Evolutionary conservation across 2,888 invertebrate species (phyloP).

Genomic region (Choreutis nemorana): DNA sequence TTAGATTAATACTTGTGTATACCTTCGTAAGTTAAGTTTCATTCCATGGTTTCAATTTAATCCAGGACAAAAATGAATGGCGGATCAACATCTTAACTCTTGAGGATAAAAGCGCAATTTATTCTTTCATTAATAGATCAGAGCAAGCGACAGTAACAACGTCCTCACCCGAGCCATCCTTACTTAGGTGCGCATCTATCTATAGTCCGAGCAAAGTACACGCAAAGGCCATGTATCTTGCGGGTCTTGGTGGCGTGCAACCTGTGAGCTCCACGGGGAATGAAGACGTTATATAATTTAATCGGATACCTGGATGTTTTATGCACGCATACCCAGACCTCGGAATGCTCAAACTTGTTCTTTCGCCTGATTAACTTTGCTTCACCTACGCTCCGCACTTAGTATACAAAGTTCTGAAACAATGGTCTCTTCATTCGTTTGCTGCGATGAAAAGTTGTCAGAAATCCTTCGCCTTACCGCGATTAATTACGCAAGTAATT

Average conservation of each 20-base stretch:
- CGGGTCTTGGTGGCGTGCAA: constrained; percentile 56
- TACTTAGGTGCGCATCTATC: constrained; percentile 15
- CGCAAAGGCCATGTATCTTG: constrained; percentile 36
- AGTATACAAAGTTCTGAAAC: too few relatives aligned
- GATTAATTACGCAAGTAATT: too few relatives aligned
- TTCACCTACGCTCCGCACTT: too few relatives aligned
- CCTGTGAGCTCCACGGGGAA: constrained; percentile 55
- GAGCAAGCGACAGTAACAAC: too few relatives aligned
- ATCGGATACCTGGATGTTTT: constrained; percentile 51
- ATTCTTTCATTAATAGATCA: constrained; percentile 7
- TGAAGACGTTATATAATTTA: constrained; percentile 65
- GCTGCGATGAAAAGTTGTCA: too few relatives aligned
- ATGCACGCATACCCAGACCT: constrained; percentile 35
- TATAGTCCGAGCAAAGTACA: constrained; percentile 10
- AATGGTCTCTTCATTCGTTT: too few relatives aligned
- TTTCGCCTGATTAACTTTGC: constrained; percentile 7
- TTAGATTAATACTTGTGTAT: constrained; percentile 5
- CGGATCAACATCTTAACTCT: not conserved
- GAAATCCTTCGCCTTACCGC: too few relatives aligned
- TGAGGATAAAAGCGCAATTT: constrained; percentile 4
- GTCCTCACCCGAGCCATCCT: constrained; percentile 17
- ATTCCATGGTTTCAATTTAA: not conserved
- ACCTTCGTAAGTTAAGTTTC: constrained; percentile 4
- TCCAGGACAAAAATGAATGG: not conserved
- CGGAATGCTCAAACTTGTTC: constrained; percentile 18